Percentiles rank a stretch among this genome's conserved stretches.
These are phyloP conservation scores for Polylopha cassiicola DNA, from an alignment of 2,888 invertebrate species.

Conservation along the genomic window DNA sequence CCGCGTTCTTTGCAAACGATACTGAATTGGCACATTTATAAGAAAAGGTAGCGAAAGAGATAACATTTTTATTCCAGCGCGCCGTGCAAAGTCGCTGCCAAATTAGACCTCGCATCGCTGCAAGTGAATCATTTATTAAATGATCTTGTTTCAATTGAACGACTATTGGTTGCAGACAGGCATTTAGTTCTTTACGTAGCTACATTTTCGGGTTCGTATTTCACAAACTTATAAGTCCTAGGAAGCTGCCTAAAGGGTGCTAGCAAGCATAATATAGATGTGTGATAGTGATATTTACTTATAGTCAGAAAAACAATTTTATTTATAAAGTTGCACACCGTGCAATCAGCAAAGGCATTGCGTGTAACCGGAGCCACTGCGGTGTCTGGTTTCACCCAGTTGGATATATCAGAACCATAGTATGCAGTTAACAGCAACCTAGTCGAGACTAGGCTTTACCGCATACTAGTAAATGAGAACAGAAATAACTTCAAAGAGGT, in stretches of 20 bases:
- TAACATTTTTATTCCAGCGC: conserved; percentile 10
- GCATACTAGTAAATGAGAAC: conserved; percentile 1
- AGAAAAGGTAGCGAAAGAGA: conserved; percentile 11
- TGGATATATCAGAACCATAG: conserved; percentile 45
- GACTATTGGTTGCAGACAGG: no score
- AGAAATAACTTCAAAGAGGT: no score
- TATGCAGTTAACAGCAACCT: conserved; percentile 23
- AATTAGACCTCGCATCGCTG: no score
- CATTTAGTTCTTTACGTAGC: no score
- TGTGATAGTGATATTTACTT: conserved; percentile 2
- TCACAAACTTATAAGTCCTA: no score
- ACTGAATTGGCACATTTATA: conserved; percentile 13
- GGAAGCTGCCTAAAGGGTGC: no score
- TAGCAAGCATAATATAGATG: no score
- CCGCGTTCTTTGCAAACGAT: conserved; percentile 6
- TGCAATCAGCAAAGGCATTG: conserved; percentile 51
- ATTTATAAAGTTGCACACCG: conserved; percentile 34
- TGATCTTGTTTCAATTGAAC: no score
- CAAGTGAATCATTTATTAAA: no score
- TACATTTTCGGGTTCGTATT: no score
- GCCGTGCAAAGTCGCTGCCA: conserved; percentile 1
- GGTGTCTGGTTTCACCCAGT: conserved; percentile 58
- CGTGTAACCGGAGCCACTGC: conserved; percentile 54
- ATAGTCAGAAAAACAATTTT: conserved; percentile 22
- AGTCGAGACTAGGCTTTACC: conserved; percentile 15